Evolutionary conservation across 2,797 vertebrate species (phyloP), one percentile per base, ranked within the genome.

Genomic region (Poecile montanus): DNA sequence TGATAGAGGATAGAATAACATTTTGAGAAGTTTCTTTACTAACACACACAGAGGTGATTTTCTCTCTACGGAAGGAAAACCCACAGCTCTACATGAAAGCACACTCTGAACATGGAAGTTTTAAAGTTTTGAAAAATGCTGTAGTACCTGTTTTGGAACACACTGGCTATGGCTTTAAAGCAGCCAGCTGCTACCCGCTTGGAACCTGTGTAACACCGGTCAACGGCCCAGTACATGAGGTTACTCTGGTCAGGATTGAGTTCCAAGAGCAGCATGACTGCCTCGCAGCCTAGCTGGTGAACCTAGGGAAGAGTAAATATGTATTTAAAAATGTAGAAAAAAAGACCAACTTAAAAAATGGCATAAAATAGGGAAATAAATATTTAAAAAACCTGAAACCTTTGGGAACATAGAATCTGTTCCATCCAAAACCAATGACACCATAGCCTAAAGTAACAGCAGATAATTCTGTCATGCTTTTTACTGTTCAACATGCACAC

Each of bases 161-260:
- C 99, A 3, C 98, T 99, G 71, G 99, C 99, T 30, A 99, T 99
- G 94, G 99, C 99, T 97, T 98, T 98, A 91, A 99, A 99, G 97
- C 99, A 99, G 92, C 99, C 99, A 0, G 99, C 98, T 14, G 99
- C 99, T 48, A 99, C 99, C 42, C 99, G 98, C 45, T 98, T 98
- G 48, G 99, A 99, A 44, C 99, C 99, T 0, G 99, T 99, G 97
- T 99, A 99, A 95, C 99, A 99, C 71, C 99, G 99, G 77, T 99
- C 99, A 97, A 99, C 99, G 0, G 99, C 99, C 99, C 99, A 99
- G 95, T 99, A 99, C 99, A 99, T 99, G 94, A 99, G 98, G 98
- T 99, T 99, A 97, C 98, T 99, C 98, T 99, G 99, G 95, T 99
- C 99, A 19, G 99, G 99, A 96, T 99, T 99, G 90, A 99, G 98